A percentile compares a stretch with the other conserved stretches of the same genome.
Evolutionary conservation across 2,113 vertebrate species (phyloP).

Genomic region (Opisthocomus hoazin): DNA sequence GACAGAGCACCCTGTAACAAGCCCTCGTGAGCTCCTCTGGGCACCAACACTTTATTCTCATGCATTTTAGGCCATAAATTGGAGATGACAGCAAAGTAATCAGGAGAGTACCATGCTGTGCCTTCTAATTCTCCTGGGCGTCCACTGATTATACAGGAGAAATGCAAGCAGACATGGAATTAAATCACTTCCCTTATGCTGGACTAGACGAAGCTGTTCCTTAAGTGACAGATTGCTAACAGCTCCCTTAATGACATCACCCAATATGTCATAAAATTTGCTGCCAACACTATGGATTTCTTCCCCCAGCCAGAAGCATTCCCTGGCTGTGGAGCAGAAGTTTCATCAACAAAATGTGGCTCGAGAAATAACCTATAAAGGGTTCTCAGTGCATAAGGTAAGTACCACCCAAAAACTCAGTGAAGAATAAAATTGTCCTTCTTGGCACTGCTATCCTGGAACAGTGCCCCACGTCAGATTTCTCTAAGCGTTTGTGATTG

Average conservation of each 20-base stretch:
- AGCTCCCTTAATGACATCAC: constrained; percentile 61
- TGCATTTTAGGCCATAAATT: not conserved
- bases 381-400: not conserved
- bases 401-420: constrained; percentile 19
- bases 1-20: not conserved
- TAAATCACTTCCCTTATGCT: constrained; percentile 26
- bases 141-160: constrained; percentile 23
- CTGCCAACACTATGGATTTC: constrained; percentile 28
- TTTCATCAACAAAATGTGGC: not conserved
- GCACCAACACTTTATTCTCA: not conserved
- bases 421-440: constrained; percentile 17
- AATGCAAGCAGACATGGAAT: constrained; percentile 45
- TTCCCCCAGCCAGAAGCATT: not conserved
- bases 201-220: constrained; percentile 14
- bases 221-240: constrained; percentile 63
- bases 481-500: constrained; percentile 4
- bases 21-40: not conserved
- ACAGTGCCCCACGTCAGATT: not conserved
- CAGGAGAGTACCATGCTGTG: constrained; percentile 16
- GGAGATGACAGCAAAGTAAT: constrained; percentile 27
- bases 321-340: constrained; percentile 13
- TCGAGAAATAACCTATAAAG: constrained; percentile 16
- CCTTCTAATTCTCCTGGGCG: constrained; percentile 6
- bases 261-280: constrained; percentile 60
- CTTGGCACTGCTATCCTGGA: constrained; percentile 12